Evolutionary conservation across 1,140 invertebrate species (phyloP).

Genomic region (Cataglyphis hispanica): DNA sequence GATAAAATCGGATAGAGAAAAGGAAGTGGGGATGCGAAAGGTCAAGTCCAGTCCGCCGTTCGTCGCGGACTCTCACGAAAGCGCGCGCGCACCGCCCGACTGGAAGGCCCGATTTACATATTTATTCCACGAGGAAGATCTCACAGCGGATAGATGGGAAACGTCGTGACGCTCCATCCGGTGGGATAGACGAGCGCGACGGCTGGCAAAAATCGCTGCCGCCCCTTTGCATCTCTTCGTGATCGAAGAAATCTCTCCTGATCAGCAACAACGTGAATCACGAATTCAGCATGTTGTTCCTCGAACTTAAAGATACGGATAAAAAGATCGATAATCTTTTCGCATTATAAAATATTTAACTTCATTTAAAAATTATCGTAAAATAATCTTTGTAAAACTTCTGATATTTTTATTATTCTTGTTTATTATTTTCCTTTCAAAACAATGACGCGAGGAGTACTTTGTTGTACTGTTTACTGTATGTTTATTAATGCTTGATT

Average conservation of each 20-base stretch:
- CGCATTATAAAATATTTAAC: background rate
- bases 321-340: background rate
- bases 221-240: slow-evolving; percentile 27
- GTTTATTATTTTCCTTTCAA: too few species aligned
- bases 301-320: background rate
- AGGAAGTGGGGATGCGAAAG: slow-evolving; percentile 59
- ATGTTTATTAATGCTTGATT: slow-evolving; percentile 56
- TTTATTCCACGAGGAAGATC: slow-evolving; percentile 79
- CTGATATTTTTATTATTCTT: background rate
- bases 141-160: slow-evolving; percentile 72
- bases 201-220: slow-evolving; percentile 55
- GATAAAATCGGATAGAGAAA: background rate
- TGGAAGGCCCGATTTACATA: slow-evolving; percentile 76
- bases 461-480: background rate
- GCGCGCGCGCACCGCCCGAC: slow-evolving; percentile 52
- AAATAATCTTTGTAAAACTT: background rate
- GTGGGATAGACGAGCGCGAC: slow-evolving; percentile 16
- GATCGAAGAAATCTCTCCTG: slow-evolving; percentile 31
- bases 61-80: slow-evolving; percentile 55
- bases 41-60: slow-evolving; percentile 71
- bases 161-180: slow-evolving; percentile 74
- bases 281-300: background rate
- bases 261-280: background rate
- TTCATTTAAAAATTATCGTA: background rate
- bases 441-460: too few species aligned